phyloP scores from a whole-genome alignment of 1,140 invertebrate species.

The Psix sp. region DNA sequence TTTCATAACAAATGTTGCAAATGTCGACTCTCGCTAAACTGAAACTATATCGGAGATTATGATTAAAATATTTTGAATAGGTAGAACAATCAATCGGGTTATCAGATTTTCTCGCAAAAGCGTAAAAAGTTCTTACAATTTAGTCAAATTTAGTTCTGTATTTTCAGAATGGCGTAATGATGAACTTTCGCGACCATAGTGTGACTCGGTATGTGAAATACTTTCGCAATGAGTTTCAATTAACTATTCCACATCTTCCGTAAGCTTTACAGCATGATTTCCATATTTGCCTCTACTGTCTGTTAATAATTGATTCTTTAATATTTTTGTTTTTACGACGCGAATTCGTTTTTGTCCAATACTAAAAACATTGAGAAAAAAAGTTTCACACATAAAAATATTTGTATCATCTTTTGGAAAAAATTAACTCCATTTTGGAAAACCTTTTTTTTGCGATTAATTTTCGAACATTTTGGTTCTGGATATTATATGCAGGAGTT shows the following conservation, averaged over 20 bases:
- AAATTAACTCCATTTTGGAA: neutral
- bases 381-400: neutral
- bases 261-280: constrained; percentile 1
- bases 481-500: neutral
- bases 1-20: constrained; percentile 19
- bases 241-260: neutral
- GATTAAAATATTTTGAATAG: constrained; percentile 23
- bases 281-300: neutral
- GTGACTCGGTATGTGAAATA: neutral
- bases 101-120: neutral
- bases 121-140: constrained; percentile 12
- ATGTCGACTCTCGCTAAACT: constrained; percentile 14
- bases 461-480: neutral
- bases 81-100: neutral
- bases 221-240: neutral
- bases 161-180: neutral
- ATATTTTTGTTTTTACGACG: neutral
- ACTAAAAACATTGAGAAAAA: neutral
- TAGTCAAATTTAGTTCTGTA: constrained; percentile 1
- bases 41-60: constrained; percentile 16
- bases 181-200: neutral
- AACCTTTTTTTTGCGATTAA: neutral
- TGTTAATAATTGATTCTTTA: constrained; percentile 1
- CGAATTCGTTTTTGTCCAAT: neutral
- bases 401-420: neutral